phyloP scores from a whole-genome alignment of 2,113 vertebrate genomes.

The Nettapus auritus region DNA sequence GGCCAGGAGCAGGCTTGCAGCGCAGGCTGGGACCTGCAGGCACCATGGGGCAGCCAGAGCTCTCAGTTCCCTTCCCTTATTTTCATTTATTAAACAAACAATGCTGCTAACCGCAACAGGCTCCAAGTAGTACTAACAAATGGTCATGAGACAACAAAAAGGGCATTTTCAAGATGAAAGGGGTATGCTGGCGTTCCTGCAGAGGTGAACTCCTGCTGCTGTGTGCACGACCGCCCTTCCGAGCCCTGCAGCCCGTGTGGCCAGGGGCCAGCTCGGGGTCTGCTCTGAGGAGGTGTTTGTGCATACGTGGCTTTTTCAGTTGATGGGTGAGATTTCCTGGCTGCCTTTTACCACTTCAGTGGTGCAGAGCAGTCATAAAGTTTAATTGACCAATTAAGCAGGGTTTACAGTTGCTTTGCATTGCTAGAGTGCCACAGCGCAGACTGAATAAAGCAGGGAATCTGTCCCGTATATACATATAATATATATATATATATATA shows the following conservation, averaged over 20 bases:
- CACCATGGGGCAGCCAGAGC: neutral
- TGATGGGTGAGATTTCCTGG: neutral
- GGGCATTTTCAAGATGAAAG: neutral
- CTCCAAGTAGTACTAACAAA: neutral
- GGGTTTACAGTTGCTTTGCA: neutral
- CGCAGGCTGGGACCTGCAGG: accelerated
- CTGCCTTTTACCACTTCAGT: constrained; percentile 13
- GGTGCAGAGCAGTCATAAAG: constrained; percentile 8
- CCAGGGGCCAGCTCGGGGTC: neutral
- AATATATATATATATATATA: too few species aligned
- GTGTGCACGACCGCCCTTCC: accelerated
- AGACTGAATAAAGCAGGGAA: neutral
- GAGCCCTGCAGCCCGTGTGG: accelerated
- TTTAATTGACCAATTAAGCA: constrained; percentile 28
- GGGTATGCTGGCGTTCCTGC: neutral
- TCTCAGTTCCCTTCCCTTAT: neutral
- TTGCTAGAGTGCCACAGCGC: neutral
- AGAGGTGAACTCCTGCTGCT: neutral
- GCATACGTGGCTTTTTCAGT: neutral
- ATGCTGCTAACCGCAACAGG: neutral
- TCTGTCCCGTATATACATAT: too few species aligned
- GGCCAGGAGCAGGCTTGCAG: neutral
- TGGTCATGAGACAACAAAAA: neutral
- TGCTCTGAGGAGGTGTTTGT: neutral
- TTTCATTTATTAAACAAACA: neutral